Evolutionary conservation across 2,888 invertebrate genomes (phyloP), one percentile per base, ranked within the genome.

Genomic region (Pinctada fucata): DNA sequence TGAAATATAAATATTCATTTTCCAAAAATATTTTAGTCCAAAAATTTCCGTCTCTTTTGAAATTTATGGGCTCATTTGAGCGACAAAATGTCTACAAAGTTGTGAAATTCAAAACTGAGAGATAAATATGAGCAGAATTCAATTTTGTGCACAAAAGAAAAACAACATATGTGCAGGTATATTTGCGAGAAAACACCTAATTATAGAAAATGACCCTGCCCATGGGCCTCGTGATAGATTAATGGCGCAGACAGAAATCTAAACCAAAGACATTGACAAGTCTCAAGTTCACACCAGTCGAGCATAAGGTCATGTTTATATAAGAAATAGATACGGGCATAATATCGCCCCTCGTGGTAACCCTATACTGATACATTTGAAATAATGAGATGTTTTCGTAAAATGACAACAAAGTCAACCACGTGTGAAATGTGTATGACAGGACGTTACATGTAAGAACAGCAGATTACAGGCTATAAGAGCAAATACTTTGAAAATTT

Each of bases 271-370:
- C 58, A 13, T 6, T 13, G 58, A 31, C 31, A 58, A 13, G 58
- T 6, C 58, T 58, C 58, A 13, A 58, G 58, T 58, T 58, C 58
- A 58, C 13, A 58, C 58, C 58, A 58, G 58, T 10, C 58, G 13
- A 58, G 58, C 58, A 58, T 58, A 58, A 58, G 58, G 58, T 58
- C 58, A 58, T 58, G 58, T 58, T 58, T 58, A 58, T 58, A 58
- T 58, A 58, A 58, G 58, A 58, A 58, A 58, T 58, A 58, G 58
- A 58, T 13, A 58, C 58, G 6, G 13, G 58, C 31, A 58, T 6
- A 58, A 58, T 13, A 58, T 13, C 13, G 13, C 58, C 6, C 58
- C 13, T 10, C 13, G 58, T 10, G 13, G 58, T 10, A 58, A 58
- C 58, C 13, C 58, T 58, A 58, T 13, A 6, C 58, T 10, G 13